Conservation (phyloP, 2,888 invertebrate genomes). For the Psylliodes chrysocephalus region DNA sequence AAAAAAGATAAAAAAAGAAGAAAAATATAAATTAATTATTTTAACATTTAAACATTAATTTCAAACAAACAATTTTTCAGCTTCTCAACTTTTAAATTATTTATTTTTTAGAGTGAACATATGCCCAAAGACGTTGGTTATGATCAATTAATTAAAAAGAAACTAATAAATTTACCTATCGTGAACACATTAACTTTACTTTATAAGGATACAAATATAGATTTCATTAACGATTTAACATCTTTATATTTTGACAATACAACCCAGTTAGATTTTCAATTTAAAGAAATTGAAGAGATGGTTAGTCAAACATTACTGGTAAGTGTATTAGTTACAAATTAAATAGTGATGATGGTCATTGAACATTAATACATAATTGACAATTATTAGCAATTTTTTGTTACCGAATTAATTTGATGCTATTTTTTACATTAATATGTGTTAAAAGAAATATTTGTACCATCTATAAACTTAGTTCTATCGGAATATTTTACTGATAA, state of each 20-base stretch:
- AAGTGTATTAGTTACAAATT: slow-evolving; percentile 33
- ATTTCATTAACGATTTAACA: slow-evolving; percentile 54
- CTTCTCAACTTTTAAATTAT: no score
- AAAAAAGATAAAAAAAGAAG: no score
- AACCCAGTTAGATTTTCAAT: slow-evolving; percentile 49
- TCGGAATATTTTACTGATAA: no score
- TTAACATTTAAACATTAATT: no score
- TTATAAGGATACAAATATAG: slow-evolving; percentile 53
- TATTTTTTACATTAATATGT: no score
- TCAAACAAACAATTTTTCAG: no score
- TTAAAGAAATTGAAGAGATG: slow-evolving; percentile 55
- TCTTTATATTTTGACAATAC: slow-evolving; percentile 54
- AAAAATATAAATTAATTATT: not conserved
- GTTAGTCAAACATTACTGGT: slow-evolving; percentile 56
- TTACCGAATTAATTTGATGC: no score
- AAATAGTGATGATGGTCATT: no score
- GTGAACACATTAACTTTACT: slow-evolving; percentile 55
- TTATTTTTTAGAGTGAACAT: slow-evolving; percentile 57
- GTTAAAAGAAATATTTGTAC: no score
- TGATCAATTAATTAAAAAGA: slow-evolving; percentile 54
- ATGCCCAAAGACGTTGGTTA: slow-evolving; percentile 54
- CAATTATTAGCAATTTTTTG: no score
- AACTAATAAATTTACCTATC: slow-evolving; percentile 57
- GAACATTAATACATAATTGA: no score
- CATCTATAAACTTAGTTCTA: no score